Evolutionary conservation across 2,888 invertebrate genomes (phyloP), one percentile per base, ranked within the genome.

Genomic region (Allolobophora icterica): DNA sequence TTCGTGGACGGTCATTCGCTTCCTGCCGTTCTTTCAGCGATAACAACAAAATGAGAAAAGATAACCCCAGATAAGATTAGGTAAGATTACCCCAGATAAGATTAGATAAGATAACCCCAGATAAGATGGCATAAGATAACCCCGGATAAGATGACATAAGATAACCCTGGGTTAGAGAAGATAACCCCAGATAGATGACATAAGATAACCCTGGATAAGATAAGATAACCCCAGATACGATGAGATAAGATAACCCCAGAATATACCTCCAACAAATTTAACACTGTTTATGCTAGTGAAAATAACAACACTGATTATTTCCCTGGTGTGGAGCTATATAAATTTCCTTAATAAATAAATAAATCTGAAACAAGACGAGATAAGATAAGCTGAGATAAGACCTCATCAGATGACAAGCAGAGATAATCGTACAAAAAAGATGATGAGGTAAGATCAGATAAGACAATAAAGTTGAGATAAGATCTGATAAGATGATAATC

Each of bases 1-100:
- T 96, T 99, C 99, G 58, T 97, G 97, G 96, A 98, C 98, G 24
- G 98, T 97, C 99, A 99, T 99, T 92, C 95, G 95, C 95, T 98
- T 94, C 97, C 93, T 95, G 42, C 95, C 94, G 93, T 95, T 96
- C 96, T 96, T 91, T 21, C 94, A 93, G 91, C 92, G 15, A 89
- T 34, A 90, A 52, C 45, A 90, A 52, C 90, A 58, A 52, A 17
- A 33, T 52, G 15, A 52, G 52, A 42, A 11, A 42, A 42, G 13
- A 42, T 42, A 42, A 42, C 8, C 6, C 1, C 52, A 45, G 24
- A 89, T 35, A 89, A 6, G 34, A 34, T 17, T 15, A 38, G 8
- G 15, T 35, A 42, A 42, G 13, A 42, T 42, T 11, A 42, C 8
- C 6, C 1, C 52, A 45, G 24, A 89, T 35, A 58, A 52, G 33